Evolutionary conservation across 2,797 vertebrate genomes (phyloP).

Genomic region (Sitta carolinensis): DNA sequence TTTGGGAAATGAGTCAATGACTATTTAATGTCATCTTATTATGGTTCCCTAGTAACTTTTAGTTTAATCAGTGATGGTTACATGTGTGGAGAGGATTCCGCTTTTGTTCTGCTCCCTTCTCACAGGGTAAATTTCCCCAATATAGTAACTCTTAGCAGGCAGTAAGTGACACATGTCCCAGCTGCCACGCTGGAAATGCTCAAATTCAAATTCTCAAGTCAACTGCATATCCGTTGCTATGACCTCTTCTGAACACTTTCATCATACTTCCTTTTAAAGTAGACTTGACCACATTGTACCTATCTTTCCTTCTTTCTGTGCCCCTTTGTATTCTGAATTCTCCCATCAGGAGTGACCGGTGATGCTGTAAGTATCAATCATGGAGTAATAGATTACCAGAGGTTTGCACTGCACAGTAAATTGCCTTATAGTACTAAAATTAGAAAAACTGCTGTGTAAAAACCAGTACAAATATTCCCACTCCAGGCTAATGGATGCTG

Average conservation of each 20-base stretch:
- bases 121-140: neutral
- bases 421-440: neutral
- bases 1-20: constrained; percentile 52
- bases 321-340: neutral
- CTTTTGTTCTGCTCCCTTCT: constrained; percentile 1
- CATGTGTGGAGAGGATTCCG: constrained; percentile 30
- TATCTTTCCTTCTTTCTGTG: neutral
- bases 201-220: constrained; percentile 50
- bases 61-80: constrained; percentile 37
- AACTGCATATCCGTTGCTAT: neutral
- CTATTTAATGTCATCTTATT: constrained; percentile 49
- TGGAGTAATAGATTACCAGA: neutral
- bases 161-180: neutral
- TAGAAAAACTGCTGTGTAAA: neutral
- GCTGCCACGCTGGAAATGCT: constrained; percentile 47
- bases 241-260: constrained; percentile 34
- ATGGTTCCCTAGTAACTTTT: neutral
- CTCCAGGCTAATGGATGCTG: neutral
- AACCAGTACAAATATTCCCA: neutral
- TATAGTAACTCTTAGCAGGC: constrained; percentile 17
- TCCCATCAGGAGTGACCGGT: neutral
- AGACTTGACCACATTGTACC: neutral
- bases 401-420: neutral
- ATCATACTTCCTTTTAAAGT: constrained; percentile 42
- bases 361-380: neutral